phyloP scores from a whole-genome alignment of 2,888 invertebrate genomes.

The Limnephilus lunatus region DNA sequence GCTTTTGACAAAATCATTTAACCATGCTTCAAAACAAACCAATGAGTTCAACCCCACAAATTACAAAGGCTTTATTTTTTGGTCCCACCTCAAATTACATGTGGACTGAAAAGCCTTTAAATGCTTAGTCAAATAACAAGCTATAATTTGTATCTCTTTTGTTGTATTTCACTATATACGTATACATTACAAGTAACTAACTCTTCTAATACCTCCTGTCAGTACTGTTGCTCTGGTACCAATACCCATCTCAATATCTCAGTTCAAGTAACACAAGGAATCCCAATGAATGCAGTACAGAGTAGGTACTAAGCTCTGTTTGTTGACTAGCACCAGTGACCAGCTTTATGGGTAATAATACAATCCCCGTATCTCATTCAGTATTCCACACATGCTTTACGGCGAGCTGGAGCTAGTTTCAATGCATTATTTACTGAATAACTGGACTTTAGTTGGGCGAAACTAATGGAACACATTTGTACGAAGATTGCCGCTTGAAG shows the following conservation, averaged over 20 bases:
- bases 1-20: not conserved
- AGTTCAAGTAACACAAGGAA: conserved; percentile 11
- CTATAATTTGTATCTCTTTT: not conserved
- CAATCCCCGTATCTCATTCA: not conserved
- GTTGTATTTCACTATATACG: not conserved
- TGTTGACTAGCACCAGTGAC: not conserved
- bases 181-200: not conserved
- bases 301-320: not conserved
- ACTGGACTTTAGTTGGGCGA: conserved; percentile 9
- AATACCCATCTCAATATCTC: not conserved
- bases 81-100: no score
- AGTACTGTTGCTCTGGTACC: not conserved
- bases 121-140: not conserved
- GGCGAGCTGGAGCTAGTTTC: not conserved
- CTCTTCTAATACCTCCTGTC: not conserved
- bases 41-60: not conserved
- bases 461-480: conserved; percentile 26
- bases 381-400: not conserved
- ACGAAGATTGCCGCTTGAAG: not conserved
- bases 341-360: not conserved
- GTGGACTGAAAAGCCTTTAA: not conserved
- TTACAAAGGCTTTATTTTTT: no score
- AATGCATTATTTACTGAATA: conserved; percentile 22
- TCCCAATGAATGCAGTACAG: not conserved
- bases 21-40: not conserved